Base-by-base conservation (phyloP, 1,140 invertebrate genomes). In the Sinonovacula constricta region DNA sequence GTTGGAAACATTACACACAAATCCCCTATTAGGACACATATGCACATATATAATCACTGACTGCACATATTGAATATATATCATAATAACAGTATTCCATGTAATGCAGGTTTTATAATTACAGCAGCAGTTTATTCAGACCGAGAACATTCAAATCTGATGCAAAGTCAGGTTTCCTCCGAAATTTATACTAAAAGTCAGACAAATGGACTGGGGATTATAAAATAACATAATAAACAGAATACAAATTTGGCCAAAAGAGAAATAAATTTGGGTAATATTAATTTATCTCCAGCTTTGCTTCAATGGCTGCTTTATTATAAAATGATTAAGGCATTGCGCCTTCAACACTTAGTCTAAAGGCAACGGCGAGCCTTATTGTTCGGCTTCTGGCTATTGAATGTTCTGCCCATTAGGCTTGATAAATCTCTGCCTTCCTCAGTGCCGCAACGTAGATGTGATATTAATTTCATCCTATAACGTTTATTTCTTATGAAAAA, bases 261-360 rank as follows among this genome's bases (percentile, higher is more conserved):
- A 56, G 68, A 70, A 70, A 70, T 70, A 56, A 70, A 70, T 70
- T 56, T 33, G 4, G 68, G 68, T 45, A 70, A 70, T 70, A 70
- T 56, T 70, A 70, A 70, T 70, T 70, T 70, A 70, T 70, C 68
- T 70, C 54, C 26, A 70, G 59, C 68, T 53, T 36, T 26, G 7
- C 7, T 45, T 45, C 39, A 45, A 18, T 10, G 39, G 39, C 39
- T 45, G 39, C 39, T 45, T 45, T 45, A 45, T 45, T 45, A 45
- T 45, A 45, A 18, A 45, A 45, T 45, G 39, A 45, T 45, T 45
- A 45, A 45, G 18, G 39, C 39, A 45, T 45, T 45, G 7, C 18
- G 39, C 39, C 39, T 45, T 45, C 39, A 45, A 45, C 7, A 45
- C 39, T 45, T 45, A 45, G 39, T 45, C 7, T 45, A 45, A 45